phyloP scores from a whole-genome alignment of 2,888 invertebrate species.

The Mesorhabditis belari region DNA sequence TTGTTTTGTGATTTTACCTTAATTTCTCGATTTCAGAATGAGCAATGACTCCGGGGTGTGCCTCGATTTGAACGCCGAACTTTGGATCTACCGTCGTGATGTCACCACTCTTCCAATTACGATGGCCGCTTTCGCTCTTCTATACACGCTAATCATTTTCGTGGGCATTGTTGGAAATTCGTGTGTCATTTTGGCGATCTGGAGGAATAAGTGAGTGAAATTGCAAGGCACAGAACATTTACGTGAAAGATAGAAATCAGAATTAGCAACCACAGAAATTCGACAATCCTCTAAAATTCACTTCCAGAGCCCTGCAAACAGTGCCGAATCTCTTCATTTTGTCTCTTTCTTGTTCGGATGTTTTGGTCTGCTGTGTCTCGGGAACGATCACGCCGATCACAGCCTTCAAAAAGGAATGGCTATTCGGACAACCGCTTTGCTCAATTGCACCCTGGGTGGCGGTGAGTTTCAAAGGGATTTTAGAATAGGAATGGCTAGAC shows the following conservation, averaged over 20 bases:
- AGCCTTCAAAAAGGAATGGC: slow-evolving; percentile 49
- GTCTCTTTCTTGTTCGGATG: slow-evolving; percentile 46
- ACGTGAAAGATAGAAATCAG: background rate
- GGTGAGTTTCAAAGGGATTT: slow-evolving; percentile 11
- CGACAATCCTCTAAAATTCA: background rate
- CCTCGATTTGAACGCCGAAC: slow-evolving; percentile 41
- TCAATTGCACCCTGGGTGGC: slow-evolving; percentile 46
- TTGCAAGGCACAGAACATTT: background rate
- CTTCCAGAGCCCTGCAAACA: slow-evolving; percentile 46
- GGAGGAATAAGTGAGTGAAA: slow-evolving; percentile 38
- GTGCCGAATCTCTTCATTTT: slow-evolving; percentile 52
- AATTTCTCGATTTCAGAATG: slow-evolving; percentile 45
- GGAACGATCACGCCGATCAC: slow-evolving; percentile 51
- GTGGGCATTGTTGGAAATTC: slow-evolving; percentile 46
- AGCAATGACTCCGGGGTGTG: slow-evolving; percentile 34
- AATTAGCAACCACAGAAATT: background rate
- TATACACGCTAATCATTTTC: slow-evolving; percentile 43
- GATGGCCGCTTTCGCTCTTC: slow-evolving; percentile 40
- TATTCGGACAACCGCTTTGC: slow-evolving; percentile 45
- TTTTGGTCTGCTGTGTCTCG: slow-evolving; percentile 48
- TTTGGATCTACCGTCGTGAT: slow-evolving; percentile 40
- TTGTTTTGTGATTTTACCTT: too few species aligned
- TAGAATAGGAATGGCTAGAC: background rate
- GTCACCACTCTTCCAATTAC: slow-evolving; percentile 27
- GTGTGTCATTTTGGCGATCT: slow-evolving; percentile 47